These are phyloP conservation scores for Tetraodon nigroviridis DNA, from an alignment of 2,113 vertebrate species.

Conservation along the genomic window DNA sequence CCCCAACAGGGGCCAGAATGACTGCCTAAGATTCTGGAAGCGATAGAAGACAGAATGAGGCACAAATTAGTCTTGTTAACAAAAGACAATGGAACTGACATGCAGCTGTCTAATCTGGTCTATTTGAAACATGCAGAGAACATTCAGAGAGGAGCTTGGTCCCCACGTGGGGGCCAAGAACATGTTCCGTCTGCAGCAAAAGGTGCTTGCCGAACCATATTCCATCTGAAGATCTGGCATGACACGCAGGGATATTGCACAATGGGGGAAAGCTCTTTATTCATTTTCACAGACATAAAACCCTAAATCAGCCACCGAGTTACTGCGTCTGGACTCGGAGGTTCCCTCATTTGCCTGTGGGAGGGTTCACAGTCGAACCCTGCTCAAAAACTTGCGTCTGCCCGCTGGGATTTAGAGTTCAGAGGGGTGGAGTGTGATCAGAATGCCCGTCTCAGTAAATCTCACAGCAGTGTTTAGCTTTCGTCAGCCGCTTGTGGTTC, in stretches of 20 bases:
- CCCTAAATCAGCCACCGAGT: constrained; percentile 26
- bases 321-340: constrained; percentile 11
- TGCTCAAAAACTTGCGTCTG: constrained; percentile 1
- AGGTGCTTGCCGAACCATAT: constrained; percentile 32
- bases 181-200: constrained; percentile 36
- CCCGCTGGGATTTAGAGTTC: neutral
- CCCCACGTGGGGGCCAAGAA: constrained; percentile 45
- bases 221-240: constrained; percentile 46
- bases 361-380: constrained; percentile 14
- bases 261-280: constrained; percentile 33
- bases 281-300: constrained; percentile 16
- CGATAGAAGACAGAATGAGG: constrained; percentile 61
- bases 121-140: constrained; percentile 60
- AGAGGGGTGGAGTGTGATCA: neutral
- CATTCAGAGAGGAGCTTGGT: constrained; percentile 44
- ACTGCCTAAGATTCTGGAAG: constrained; percentile 71
- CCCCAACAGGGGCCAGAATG: constrained; percentile 61
- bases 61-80: constrained; percentile 71
- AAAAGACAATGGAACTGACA: constrained; percentile 70
- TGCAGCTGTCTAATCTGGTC: constrained; percentile 67
- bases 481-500: neutral
- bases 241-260: constrained; percentile 33
- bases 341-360: constrained; percentile 21
- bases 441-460: too few relatives aligned
- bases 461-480: too few relatives aligned